Conservation (phyloP, 1,140 invertebrate species). For the Cydia pomonella region DNA sequence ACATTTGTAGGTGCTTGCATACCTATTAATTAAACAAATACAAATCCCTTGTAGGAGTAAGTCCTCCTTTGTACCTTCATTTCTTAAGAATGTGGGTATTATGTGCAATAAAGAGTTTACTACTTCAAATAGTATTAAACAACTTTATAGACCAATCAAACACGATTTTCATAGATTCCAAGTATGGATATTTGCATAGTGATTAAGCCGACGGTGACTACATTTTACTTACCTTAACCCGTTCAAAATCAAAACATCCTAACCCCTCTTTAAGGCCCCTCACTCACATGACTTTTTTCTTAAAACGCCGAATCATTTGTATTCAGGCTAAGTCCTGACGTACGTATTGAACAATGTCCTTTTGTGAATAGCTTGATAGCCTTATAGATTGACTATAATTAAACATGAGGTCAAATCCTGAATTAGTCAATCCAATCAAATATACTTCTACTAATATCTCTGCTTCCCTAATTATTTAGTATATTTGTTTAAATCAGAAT, state of each 20-base stretch:
- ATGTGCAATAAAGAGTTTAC: background rate
- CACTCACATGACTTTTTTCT: background rate
- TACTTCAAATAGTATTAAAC: background rate
- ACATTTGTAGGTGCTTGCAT: too few species aligned
- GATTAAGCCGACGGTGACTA: background rate
- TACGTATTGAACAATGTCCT: slow-evolving; percentile 1
- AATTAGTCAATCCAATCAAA: background rate
- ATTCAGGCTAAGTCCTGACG: background rate
- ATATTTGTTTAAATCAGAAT: too few species aligned
- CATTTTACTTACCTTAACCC: background rate
- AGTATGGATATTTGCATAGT: background rate
- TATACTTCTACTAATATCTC: background rate
- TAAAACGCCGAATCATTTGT: background rate
- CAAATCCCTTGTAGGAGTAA: too few species aligned
- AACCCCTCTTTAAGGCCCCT: background rate
- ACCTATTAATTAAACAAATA: too few species aligned
- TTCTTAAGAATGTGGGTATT: too few species aligned
- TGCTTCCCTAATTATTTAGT: too few species aligned
- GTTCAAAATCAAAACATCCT: background rate
- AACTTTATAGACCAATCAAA: background rate
- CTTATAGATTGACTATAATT: slow-evolving; percentile 3
- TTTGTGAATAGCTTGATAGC: background rate
- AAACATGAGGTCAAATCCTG: background rate
- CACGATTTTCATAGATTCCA: background rate
- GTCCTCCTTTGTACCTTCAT: too few species aligned